Evolutionary conservation across 2,113 vertebrate genomes (phyloP), one percentile per base, ranked within the genome.

Genomic region (Elephas maximus): DNA sequence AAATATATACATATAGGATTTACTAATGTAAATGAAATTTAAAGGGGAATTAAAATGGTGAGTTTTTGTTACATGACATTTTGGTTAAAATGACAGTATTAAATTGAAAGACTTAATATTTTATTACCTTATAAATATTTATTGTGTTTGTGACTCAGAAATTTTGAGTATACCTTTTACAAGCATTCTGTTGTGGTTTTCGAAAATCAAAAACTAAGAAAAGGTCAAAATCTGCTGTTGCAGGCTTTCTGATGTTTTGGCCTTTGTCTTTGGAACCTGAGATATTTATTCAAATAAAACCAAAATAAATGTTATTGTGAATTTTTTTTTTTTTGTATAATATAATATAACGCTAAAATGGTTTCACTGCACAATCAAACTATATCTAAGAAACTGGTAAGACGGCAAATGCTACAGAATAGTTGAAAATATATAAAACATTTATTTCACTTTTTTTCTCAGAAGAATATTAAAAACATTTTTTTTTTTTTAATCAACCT

Each of bases 41-140:
- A 91, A 98, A 98, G 91, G 77, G 81, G 71, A 97, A 97, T 97
- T 95, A 94, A 96, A 98, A 98, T 79, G 69, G 97, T 79, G 71
- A 78, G 4, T 96, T 93, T 96, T 94, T 95, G 41, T 69, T 96
- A 94, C 84, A 95, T 93, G 44, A 95, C 82, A n/a, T 89, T 98
- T 98, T 88, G 37, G 69, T 97, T 96, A 97, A 96, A 86, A 80
- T 93, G 96, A 62, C 51, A 95, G 28, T 84, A 95, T 91, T 98
- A 82, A 96, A 96, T 97, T 96, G 97, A 98, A 97, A 98, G 83
- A 95, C 69, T 94, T 97, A 90, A 83, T 96, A 97, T 96, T 98
- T 98, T 94, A 97, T 97, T 93, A 48, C 45, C 14, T 88, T 71
- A 96, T 95, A 94, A 98, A 95, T 96, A 97, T 97, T 97, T 97